Percentiles rank a stretch among this genome's conserved stretches.
phyloP scores from a whole-genome alignment of 2,888 invertebrate genomes.

The Athalia circularis region DNA sequence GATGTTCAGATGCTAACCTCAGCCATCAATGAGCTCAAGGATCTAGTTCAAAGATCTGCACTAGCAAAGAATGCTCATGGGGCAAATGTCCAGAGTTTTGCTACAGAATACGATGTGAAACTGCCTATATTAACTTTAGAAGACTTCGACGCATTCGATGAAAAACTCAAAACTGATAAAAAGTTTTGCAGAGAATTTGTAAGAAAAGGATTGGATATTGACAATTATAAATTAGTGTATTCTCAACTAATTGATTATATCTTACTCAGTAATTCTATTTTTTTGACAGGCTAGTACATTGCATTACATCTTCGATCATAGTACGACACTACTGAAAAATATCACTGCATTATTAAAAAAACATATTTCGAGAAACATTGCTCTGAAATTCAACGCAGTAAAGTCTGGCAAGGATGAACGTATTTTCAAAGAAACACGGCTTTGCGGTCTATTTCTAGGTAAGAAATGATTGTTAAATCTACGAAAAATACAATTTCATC shows the following conservation, averaged over 20 bases:
- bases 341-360: constrained; percentile 32
- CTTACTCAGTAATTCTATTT: too few relatives aligned
- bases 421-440: constrained; percentile 40
- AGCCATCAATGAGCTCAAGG: too few relatives aligned
- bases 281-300: constrained; percentile 34
- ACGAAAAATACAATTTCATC: not conserved
- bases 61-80: not conserved
- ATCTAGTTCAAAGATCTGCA: not conserved
- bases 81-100: constrained; percentile 35
- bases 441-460: constrained; percentile 40
- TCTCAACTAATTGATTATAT: not conserved
- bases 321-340: constrained; percentile 31
- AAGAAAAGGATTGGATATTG: constrained; percentile 1
- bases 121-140: constrained; percentile 42
- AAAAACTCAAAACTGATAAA: constrained; percentile 32
- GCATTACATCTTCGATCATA: constrained; percentile 31
- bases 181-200: constrained; percentile 39
- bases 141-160: constrained; percentile 45
- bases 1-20: too few relatives aligned
- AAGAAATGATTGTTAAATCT: not conserved
- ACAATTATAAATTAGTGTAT: not conserved
- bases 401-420: constrained; percentile 31
- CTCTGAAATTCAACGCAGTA: constrained; percentile 42
- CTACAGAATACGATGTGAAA: constrained; percentile 37
- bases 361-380: too few relatives aligned